Evolutionary conservation across 2,113 vertebrate genomes (phyloP).

Genomic region (Apteryx owenii): DNA sequence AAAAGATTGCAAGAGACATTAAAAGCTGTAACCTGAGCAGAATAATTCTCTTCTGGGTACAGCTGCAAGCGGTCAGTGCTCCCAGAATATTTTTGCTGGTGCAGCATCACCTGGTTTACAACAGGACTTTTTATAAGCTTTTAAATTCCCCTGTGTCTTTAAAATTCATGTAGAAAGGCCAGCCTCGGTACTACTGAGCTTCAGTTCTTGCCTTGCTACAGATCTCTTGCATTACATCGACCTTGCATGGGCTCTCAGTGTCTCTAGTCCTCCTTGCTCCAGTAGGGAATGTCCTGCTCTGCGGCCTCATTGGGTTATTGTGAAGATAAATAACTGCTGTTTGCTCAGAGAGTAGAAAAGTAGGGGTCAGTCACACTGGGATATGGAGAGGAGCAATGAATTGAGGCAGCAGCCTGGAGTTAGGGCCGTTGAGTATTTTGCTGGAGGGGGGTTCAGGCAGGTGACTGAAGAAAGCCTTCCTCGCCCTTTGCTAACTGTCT

Average conservation of each 20-base stretch:
- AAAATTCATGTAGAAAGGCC: neutral
- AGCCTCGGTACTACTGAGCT: neutral
- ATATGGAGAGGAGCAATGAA: neutral
- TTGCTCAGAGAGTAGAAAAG: neutral
- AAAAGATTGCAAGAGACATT: neutral
- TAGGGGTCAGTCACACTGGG: neutral
- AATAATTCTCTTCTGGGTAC: neutral
- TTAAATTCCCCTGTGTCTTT: neutral
- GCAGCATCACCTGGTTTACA: neutral
- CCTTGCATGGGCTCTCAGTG: neutral
- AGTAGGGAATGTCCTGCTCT: neutral
- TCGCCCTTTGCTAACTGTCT: neutral
- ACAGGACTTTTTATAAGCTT: neutral
- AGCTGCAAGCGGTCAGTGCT: neutral
- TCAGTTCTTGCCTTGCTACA: neutral
- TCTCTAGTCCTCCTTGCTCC: neutral
- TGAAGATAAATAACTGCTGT: neutral
- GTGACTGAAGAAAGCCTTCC: neutral
- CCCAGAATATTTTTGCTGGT: neutral
- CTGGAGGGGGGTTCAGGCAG: neutral
- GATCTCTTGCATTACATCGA: neutral
- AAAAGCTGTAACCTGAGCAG: neutral
- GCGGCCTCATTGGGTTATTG: accelerated
- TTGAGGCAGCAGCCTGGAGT: neutral
- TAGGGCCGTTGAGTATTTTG: neutral